Conservation (phyloP, 2,888 invertebrate genomes). For the Caenorhabditis afra region DNA sequence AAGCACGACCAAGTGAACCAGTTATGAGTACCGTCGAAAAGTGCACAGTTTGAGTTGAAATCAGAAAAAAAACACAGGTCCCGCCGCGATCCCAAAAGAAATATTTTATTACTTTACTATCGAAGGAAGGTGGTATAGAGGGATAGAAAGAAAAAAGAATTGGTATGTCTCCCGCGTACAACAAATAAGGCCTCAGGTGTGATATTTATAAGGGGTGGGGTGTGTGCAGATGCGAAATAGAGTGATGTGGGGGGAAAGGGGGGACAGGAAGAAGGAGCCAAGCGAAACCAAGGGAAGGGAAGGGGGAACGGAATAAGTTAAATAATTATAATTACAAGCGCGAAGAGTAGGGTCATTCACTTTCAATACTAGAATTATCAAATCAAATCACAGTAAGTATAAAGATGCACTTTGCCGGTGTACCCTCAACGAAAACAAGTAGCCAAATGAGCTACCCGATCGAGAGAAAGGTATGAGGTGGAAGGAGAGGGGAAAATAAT, state of each 20-base stretch:
- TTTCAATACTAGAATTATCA: constrained; percentile 54
- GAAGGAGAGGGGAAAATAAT: constrained; percentile 7
- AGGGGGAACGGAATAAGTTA: constrained; percentile 52
- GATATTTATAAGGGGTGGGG: constrained; percentile 32
- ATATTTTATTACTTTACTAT: constrained; percentile 51
- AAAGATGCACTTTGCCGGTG: constrained; percentile 46
- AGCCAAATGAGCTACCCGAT: neutral
- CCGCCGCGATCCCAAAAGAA: constrained; percentile 21
- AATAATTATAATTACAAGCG: constrained; percentile 48
- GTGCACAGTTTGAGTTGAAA: constrained; percentile 14
- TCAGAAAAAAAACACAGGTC: constrained; percentile 18
- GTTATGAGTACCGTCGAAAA: constrained; percentile 20
- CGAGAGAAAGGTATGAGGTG: constrained; percentile 34
- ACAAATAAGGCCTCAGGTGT: constrained; percentile 54
- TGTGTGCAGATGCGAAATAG: too few relatives aligned
- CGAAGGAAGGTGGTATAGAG: neutral
- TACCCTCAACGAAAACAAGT: constrained; percentile 13
- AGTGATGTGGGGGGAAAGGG: constrained; percentile 4
- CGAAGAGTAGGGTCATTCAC: constrained; percentile 39
- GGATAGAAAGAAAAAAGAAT: constrained; percentile 18
- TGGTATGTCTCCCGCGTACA: constrained; percentile 48
- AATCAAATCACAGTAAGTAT: constrained; percentile 60
- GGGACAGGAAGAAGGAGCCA: constrained; percentile 5
- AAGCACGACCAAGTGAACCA: neutral
- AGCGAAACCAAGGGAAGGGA: constrained; percentile 36